These are phyloP conservation scores for Myotis vivesi DNA, from an alignment of 2,797 vertebrate genomes.

Conservation along the genomic window DNA sequence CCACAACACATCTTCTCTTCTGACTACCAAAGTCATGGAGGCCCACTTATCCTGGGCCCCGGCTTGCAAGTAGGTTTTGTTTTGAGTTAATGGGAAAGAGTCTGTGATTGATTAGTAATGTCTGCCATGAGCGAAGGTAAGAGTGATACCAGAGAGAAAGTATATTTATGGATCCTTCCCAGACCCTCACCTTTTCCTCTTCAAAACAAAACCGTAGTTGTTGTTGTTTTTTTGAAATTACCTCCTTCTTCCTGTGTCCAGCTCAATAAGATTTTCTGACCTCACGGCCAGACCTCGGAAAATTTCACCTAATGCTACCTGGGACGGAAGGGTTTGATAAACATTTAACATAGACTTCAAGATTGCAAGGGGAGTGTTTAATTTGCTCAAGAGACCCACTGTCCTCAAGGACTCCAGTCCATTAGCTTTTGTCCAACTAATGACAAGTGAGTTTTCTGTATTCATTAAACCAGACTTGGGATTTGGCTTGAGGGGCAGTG, in stretches of 20 bases:
- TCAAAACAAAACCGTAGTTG: constrained; percentile 20
- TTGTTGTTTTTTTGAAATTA: constrained; percentile 30
- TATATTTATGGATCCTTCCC: constrained; percentile 50
- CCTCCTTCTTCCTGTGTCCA: constrained; percentile 41
- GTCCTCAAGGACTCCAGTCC: constrained; percentile 73
- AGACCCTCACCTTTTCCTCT: constrained; percentile 37
- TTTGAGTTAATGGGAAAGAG: constrained; percentile 39
- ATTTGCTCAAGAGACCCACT: constrained; percentile 72
- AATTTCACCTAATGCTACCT: constrained; percentile 68
- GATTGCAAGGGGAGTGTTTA: constrained; percentile 73
- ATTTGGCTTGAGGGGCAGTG: constrained; percentile 74
- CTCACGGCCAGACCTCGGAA: constrained; percentile 56
- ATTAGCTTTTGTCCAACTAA: constrained; percentile 79
- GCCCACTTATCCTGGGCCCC: neutral
- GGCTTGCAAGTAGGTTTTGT: constrained; percentile 19
- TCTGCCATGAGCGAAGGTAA: constrained; percentile 29
- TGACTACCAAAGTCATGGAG: neutral
- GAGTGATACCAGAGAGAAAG: constrained; percentile 46
- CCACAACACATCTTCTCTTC: neutral
- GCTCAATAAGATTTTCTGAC: constrained; percentile 68
- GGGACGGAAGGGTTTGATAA: constrained; percentile 68
- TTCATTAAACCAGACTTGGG: constrained; percentile 77
- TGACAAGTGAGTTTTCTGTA: constrained; percentile 78
- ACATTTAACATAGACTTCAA: constrained; percentile 70
- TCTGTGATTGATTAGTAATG: constrained; percentile 52